Base-by-base conservation (phyloP, 2,113 vertebrate genomes). In the Zosterops pallidus region DNA sequence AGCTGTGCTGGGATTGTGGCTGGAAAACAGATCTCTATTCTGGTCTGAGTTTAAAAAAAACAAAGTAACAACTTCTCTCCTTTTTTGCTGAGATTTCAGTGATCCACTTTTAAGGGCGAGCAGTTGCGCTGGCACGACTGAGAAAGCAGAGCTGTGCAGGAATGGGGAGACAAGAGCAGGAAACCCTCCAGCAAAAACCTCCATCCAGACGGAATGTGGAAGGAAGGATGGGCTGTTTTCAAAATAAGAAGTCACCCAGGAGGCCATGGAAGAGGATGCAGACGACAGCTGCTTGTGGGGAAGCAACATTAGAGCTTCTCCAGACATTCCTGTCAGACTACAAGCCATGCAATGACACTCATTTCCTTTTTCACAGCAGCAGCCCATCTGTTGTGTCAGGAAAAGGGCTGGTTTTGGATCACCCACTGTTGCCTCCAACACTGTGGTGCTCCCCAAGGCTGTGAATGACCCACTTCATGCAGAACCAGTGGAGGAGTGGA, bases 231-330 rank as follows among this genome's bases (percentile, higher is more conserved):
- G 63, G 6, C 63, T 65, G 55, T 85, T 77, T 70, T 65, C 59
- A 91, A 92, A 91, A 64, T 49, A 86, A 79, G 65, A 92, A 96
- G 57, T 95, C 85, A 91, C 64, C 26, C 89, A 76, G 71, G 92
- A 95, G 90, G 90, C 82, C 55, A 8, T 57, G 60, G 83, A 68
- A 86, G 68, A 95, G 90, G 90, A 93, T 62, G 55, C 78, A 89
- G 74, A 82, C 56, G 41, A 64, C 81, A 84, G 78, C 83, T 97
- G 94, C 78, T 95, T 25, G 44, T 81, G 91, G 70, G 49, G 65
- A 94, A 74, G 82, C 14, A 9, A 93, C 67, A 46, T 77, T 6
- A 89, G 89, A 81, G 52, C 92, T 93, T 84, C 90, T 94, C 62
- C 87, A 96, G 93, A 87, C 67, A 68, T 68, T 82, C 77, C 90